Conservation (phyloP, 2,797 vertebrate genomes). For the Yasuhikotakia modesta region DNA sequence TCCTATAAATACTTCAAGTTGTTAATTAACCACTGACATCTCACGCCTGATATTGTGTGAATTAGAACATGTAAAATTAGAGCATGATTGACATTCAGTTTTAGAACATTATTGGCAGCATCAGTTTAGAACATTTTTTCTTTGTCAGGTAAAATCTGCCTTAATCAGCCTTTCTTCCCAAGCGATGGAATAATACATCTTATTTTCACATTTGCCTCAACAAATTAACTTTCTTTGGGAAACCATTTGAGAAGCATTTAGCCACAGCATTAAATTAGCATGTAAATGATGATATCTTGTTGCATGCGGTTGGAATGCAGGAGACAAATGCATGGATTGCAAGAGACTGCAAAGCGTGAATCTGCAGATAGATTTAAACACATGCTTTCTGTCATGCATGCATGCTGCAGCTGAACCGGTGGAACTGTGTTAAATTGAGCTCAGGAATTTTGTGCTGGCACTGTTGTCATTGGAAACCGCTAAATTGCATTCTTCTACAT, state of each 20-base stretch:
- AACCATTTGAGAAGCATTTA: background rate
- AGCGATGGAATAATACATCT: background rate
- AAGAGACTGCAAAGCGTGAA: too few species aligned
- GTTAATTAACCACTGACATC: background rate
- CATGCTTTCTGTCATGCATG: background rate
- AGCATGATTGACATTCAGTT: background rate
- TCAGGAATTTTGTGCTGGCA: slow-evolving; percentile 36
- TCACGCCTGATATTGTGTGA: background rate
- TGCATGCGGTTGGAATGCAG: too few species aligned
- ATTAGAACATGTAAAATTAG: background rate
- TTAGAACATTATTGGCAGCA: background rate
- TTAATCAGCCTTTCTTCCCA: background rate
- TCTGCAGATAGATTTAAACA: too few species aligned
- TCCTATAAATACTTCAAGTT: slow-evolving; percentile 31
- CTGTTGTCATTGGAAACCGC: slow-evolving; percentile 56
- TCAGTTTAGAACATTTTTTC: background rate
- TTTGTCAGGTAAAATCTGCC: background rate
- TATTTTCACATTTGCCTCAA: background rate
- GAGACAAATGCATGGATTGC: too few species aligned
- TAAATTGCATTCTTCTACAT: slow-evolving; percentile 62
- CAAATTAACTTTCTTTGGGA: background rate
- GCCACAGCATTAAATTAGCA: too few species aligned
- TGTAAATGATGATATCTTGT: too few species aligned
- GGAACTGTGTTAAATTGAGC: slow-evolving; percentile 56
- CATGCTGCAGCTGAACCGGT: background rate